Percentiles rank a stretch among this genome's conserved stretches.
phyloP scores from a whole-genome alignment of 1,140 invertebrate genomes.

The Drosophila parabipectinata region DNA sequence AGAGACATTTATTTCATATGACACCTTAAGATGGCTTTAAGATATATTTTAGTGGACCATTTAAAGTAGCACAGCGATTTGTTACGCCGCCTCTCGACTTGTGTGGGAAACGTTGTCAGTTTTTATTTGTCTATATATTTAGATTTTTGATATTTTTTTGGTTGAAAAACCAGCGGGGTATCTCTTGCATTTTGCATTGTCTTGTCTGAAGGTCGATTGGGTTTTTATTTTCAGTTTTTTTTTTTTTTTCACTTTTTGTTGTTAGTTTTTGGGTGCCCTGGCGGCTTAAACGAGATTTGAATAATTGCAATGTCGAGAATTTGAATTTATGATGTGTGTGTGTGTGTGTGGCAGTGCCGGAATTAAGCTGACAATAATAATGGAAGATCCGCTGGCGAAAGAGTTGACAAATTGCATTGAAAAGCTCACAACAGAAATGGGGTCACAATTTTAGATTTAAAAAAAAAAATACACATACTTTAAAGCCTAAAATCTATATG shows the following conservation, averaged over 20 bases:
- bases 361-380: slow-evolving; percentile 40
- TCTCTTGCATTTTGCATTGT: slow-evolving; percentile 49
- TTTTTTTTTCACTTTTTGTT: too few species aligned
- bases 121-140: slow-evolving; percentile 6
- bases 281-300: slow-evolving; percentile 33
- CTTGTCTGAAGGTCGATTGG: slow-evolving; percentile 25
- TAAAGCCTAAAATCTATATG: too few species aligned
- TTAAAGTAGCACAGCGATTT: slow-evolving; percentile 74
- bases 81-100: slow-evolving; percentile 47
- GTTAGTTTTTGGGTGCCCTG: not conserved
- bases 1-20: slow-evolving; percentile 68
- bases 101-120: slow-evolving; percentile 31
- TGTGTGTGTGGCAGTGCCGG: slow-evolving; percentile 3
- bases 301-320: slow-evolving; percentile 28
- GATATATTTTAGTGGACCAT: slow-evolving; percentile 69
- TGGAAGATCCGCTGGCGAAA: slow-evolving; percentile 13
- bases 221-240: slow-evolving; percentile 1
- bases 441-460: not conserved
- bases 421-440: not conserved
- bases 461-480: not conserved
- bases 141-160: slow-evolving; percentile 6
- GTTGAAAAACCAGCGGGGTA: slow-evolving; percentile 3
- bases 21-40: slow-evolving; percentile 58
- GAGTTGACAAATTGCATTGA: slow-evolving; percentile 10
- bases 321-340: slow-evolving; percentile 20